These are phyloP conservation scores for Sciurus niger DNA, from an alignment of 2,113 vertebrate species.

Conservation along the genomic window DNA sequence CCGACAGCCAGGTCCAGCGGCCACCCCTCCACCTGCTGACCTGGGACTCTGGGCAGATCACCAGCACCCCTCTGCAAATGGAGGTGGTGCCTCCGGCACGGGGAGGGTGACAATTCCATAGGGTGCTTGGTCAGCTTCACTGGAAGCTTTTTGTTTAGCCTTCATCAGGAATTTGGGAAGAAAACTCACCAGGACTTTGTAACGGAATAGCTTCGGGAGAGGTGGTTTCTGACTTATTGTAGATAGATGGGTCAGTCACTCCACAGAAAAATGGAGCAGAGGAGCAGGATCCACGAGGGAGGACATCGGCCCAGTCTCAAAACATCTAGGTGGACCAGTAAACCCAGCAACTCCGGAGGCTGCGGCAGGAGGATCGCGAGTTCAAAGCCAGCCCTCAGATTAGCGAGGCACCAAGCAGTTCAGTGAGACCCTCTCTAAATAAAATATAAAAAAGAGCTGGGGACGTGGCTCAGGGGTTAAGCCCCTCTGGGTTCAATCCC, in stretches of 20 bases:
- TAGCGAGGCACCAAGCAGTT: no score
- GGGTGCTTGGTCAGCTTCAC: no score
- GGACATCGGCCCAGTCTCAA: neutral
- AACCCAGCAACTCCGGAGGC: no score
- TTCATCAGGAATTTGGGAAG: neutral
- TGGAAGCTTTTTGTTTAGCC: neutral
- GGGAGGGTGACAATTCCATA: no score
- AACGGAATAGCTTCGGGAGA: neutral
- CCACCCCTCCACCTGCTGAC: accelerated
- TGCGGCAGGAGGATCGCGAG: no score
- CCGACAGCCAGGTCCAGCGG: neutral
- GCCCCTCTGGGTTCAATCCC: no score
- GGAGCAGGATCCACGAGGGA: neutral
- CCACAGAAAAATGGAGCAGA: neutral
- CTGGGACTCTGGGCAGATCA: accelerated
- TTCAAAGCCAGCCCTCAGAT: no score
- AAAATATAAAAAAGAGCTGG: no score
- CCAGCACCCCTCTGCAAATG: neutral
- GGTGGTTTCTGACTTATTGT: neutral
- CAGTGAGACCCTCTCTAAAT: no score
- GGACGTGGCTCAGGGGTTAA: no score
- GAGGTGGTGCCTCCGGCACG: no score
- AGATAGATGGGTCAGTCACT: neutral
- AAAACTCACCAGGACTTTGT: neutral
- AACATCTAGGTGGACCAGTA: neutral